These are phyloP conservation scores for Mallotus villosus DNA, from an alignment of 2,797 vertebrate genomes.

Conservation along the genomic window DNA sequence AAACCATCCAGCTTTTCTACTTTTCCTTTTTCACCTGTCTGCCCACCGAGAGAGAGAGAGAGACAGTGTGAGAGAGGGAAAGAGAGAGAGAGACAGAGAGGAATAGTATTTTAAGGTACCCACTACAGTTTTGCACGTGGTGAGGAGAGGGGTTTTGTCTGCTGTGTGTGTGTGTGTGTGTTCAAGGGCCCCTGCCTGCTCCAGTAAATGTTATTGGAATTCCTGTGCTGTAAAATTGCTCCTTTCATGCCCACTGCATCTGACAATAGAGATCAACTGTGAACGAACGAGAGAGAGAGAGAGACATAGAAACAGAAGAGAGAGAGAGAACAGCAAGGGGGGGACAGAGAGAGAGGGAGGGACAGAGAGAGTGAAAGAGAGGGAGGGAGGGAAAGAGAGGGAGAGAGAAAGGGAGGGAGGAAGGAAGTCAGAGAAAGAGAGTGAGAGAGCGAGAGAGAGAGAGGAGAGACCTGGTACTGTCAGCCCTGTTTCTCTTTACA, in stretches of 20 bases:
- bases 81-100: not conserved
- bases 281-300: conserved; percentile 5
- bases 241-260: conserved; percentile 86
- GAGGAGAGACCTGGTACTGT: conserved; percentile 8
- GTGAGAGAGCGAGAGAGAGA: conserved; percentile 10
- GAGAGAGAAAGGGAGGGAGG: conserved; percentile 10
- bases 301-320: not conserved
- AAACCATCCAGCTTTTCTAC: too few species aligned
- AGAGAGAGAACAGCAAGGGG: not conserved
- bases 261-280: conserved; percentile 78
- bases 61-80: not conserved
- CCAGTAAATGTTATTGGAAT: conserved; percentile 80
- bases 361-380: not conserved
- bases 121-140: not conserved
- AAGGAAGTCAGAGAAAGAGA: too few species aligned
- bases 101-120: not conserved
- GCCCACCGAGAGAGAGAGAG: not conserved
- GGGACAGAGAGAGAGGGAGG: not conserved
- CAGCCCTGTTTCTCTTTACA: not conserved
- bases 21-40: too few species aligned
- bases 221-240: conserved; percentile 86
- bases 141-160: not conserved
- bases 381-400: conserved; percentile 7
- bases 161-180: conserved; percentile 64
- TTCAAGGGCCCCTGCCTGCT: conserved; percentile 69